Percentiles rank a stretch among this genome's conserved stretches.
Evolutionary conservation across 2,888 invertebrate species (phyloP).

Genomic region (Saturnia japonica): DNA sequence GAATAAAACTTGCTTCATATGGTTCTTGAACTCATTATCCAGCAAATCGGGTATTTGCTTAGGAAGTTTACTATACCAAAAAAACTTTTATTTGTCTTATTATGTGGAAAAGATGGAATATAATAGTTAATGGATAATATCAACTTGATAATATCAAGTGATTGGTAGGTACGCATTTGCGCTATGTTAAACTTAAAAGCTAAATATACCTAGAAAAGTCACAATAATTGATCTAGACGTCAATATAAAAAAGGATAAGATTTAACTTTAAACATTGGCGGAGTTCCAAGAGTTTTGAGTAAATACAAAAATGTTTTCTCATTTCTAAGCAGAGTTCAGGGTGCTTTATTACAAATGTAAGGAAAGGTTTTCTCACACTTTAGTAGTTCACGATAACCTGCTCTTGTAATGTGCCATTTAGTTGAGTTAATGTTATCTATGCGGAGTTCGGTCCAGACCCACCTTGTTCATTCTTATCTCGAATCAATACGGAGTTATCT

Average conservation of each 20-base stretch:
- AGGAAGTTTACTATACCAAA: no score
- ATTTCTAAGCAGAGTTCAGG: neutral
- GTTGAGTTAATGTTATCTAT: constrained; percentile 50
- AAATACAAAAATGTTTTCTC: neutral
- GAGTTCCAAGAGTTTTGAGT: neutral
- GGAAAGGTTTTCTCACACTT: neutral
- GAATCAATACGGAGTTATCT: neutral
- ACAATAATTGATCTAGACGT: neutral
- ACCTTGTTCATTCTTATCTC: constrained; percentile 55
- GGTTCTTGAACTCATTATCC: no score
- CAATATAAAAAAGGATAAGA: neutral
- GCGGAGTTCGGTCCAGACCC: constrained; percentile 50
- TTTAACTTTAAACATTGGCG: neutral
- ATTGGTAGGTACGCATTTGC: no score
- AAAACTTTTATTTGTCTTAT: no score
- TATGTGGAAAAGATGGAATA: no score
- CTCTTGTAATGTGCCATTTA: constrained; percentile 17
- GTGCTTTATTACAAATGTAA: neutral
- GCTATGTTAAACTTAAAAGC: no score
- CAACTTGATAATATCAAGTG: no score
- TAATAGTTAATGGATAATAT: no score
- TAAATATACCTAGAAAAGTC: no score
- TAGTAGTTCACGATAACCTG: constrained; percentile 16
- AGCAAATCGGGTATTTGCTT: no score
- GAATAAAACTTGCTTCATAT: no score